These are phyloP conservation scores for Iselma pallidipennis DNA, from an alignment of 2,888 invertebrate genomes.

Conservation along the genomic window DNA sequence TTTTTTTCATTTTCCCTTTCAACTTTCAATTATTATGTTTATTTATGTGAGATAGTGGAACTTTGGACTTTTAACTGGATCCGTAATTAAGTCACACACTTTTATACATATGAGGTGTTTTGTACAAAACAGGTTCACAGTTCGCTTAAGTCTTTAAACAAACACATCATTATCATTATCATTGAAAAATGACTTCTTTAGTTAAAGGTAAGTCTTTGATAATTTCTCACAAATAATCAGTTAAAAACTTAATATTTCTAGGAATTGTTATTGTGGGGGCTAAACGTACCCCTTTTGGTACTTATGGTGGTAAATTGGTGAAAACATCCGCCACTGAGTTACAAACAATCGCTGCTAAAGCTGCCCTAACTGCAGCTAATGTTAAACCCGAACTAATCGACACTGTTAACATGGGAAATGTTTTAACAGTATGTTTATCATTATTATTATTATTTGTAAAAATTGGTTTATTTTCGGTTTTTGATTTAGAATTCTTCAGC, in stretches of 20 bases:
- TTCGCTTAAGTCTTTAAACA: no score
- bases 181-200: slow-evolving; percentile 31
- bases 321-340: slow-evolving; percentile 76
- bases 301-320: slow-evolving; percentile 85
- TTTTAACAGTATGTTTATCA: slow-evolving; percentile 58
- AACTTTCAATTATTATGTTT: no score
- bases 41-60: not conserved
- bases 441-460: not conserved
- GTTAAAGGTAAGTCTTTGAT: slow-evolving; percentile 31
- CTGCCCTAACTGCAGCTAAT: slow-evolving; percentile 77
- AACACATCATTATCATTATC: not conserved
- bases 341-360: slow-evolving; percentile 78
- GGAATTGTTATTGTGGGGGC: slow-evolving; percentile 93
- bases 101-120: not conserved
- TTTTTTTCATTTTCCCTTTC: no score
- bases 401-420: slow-evolving; percentile 88
- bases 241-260: slow-evolving; percentile 47
- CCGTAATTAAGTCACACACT: not conserved
- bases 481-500: slow-evolving; percentile 69
- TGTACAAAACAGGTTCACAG: not conserved
- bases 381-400: slow-evolving; percentile 86
- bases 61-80: slow-evolving; percentile 6
- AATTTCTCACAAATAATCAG: not conserved
- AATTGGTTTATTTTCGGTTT: not conserved
- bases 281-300: slow-evolving; percentile 95